Evolutionary conservation across 2,888 invertebrate genomes (phyloP).

Genomic region (Rotaria socialis): DNA sequence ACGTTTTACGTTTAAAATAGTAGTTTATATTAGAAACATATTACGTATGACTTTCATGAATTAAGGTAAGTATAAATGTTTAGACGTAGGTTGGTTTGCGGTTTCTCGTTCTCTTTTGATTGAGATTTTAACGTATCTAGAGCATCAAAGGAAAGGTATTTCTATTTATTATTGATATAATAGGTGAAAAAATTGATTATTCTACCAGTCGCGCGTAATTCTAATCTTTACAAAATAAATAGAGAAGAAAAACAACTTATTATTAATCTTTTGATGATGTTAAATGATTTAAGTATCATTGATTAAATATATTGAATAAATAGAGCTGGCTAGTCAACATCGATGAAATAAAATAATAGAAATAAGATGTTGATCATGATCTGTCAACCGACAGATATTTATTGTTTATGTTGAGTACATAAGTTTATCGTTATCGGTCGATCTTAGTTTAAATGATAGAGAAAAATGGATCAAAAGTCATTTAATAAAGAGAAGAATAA

Average conservation of each 20-base stretch:
- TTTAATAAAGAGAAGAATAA: not conserved
- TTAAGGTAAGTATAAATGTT: not conserved
- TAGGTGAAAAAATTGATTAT: not conserved
- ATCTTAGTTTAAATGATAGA: not conserved
- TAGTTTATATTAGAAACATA: not conserved
- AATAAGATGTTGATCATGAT: not conserved
- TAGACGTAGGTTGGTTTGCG: not conserved
- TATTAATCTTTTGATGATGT: not conserved
- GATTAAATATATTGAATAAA: no score
- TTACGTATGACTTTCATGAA: not conserved
- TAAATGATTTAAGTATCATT: no score
- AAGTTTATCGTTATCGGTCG: not conserved
- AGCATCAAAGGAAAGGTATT: not conserved
- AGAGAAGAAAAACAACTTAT: not conserved
- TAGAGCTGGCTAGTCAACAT: not conserved
- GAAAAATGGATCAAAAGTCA: constrained; percentile 5
- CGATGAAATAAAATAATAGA: not conserved
- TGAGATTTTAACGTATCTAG: no score
- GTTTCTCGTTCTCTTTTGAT: not conserved
- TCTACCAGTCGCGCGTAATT: not conserved
- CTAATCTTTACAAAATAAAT: not conserved
- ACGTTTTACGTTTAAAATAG: not conserved
- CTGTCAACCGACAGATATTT: not conserved
- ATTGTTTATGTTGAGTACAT: not conserved
- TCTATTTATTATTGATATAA: not conserved